Evolutionary conservation across 2,888 invertebrate species (phyloP), one percentile per base, ranked within the genome.

Genomic region (Scaeva pyrastri): DNA sequence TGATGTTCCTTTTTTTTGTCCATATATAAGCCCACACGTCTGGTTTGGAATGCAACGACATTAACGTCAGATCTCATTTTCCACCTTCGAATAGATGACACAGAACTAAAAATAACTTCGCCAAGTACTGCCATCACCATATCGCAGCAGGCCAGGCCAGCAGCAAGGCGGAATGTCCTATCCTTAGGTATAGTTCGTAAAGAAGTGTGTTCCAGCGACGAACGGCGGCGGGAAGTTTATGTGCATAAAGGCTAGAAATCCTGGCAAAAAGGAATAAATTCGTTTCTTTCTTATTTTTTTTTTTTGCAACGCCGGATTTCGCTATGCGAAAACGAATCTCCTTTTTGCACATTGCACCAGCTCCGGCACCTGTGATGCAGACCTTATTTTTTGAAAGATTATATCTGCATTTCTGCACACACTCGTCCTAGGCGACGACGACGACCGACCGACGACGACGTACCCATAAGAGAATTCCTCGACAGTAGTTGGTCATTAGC

Each of bases 381-480:
- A 36, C 50, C 81, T 58, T 71, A 64, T 43, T 77, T 72, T 62
- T 78, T 83, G 78, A 83, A 70, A 78, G 74, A 78, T 64, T 83
- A 78, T 78, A 70, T 83, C 73, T 78, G 78, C 78, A 83, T 78
- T 78, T 74, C 62, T 78, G 62, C 78, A 78, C 78, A 73, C 39
- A 58, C 19, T 11, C 11, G 52, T n/a, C n/a, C n/a, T n/a, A n/a
- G n/a, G n/a, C n/a, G n/a, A n/a, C n/a, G n/a, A n/a, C n/a, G n/a
- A n/a, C n/a, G n/a, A n/a, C n/a, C n/a, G n/a, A n/a, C n/a, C n/a
- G n/a, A n/a, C n/a, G n/a, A n/a, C n/a, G n/a, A n/a, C 74, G 56
- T 68, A 70, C 6, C 19, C 1, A 26, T 55, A 58, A 12, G 36
- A 12, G 19, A 36, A 73, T 68, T 68, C 68, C 68, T 62, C 52